Conservation (phyloP, 1,140 invertebrate genomes). For the Matsumurasca onukii region DNA sequence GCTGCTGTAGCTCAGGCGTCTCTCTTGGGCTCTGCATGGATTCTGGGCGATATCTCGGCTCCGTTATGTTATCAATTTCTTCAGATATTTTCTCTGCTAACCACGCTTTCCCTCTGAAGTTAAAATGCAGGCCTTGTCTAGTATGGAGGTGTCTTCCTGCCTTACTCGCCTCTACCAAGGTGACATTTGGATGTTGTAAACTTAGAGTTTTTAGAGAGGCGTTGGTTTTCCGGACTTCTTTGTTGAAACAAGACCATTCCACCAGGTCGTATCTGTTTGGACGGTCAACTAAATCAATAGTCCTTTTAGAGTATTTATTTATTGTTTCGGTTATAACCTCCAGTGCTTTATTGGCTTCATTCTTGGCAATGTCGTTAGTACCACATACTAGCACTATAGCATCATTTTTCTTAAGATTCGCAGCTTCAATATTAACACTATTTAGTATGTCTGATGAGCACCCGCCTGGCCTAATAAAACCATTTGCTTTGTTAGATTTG, state of each 20-base stretch:
- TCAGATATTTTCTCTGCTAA: not conserved
- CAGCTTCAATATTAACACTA: not conserved
- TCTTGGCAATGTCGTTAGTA: not conserved
- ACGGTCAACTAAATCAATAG: not conserved
- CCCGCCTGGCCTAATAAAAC: not conserved
- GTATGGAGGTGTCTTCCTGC: not conserved
- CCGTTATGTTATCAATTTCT: too few relatives aligned
- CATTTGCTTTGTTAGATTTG: not conserved
- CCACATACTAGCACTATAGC: not conserved
- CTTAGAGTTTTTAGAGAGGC: not conserved
- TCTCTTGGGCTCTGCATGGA: too few relatives aligned
- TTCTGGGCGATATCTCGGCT: too few relatives aligned
- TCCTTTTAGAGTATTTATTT: not conserved
- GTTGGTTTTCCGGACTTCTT: constrained; percentile 18
- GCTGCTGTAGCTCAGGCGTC: too few relatives aligned
- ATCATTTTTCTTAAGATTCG: not conserved
- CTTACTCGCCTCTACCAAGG: constrained; percentile 22
- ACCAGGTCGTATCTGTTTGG: constrained; percentile 22
- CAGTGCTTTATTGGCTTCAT: not conserved
- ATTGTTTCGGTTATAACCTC: not conserved
- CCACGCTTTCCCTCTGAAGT: not conserved
- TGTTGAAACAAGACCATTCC: constrained; percentile 25
- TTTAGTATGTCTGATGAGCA: not conserved
- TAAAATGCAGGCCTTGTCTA: not conserved
- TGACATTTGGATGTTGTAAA: not conserved